phyloP scores from a whole-genome alignment of 2,888 invertebrate genomes.

The Trachelus stipa region DNA sequence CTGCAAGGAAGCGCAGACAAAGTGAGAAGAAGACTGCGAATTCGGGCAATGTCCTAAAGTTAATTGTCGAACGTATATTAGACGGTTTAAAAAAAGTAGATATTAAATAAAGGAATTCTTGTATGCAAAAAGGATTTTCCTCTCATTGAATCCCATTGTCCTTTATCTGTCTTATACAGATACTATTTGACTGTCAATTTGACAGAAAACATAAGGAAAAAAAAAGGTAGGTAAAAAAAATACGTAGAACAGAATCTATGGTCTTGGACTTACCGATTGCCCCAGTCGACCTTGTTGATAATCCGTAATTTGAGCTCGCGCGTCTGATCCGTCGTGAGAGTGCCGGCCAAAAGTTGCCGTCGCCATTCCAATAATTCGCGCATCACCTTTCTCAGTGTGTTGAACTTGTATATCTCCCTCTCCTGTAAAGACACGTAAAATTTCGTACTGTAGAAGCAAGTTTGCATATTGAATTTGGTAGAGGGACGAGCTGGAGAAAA shows the following conservation, averaged over 20 bases:
- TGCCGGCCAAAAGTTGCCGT: constrained; percentile 86
- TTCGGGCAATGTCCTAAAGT: constrained; percentile 39
- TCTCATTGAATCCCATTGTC: background rate
- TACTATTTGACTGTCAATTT: background rate
- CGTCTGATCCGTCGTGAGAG: constrained; percentile 92
- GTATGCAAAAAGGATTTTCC: constrained; percentile 20
- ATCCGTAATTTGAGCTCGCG: constrained; percentile 87
- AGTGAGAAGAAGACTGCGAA: constrained; percentile 56
- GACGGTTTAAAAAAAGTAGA: constrained; percentile 25
- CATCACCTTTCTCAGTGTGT: constrained; percentile 90
- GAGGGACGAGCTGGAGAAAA: background rate
- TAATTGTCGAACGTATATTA: background rate
- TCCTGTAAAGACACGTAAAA: constrained; percentile 69
- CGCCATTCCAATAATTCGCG: constrained; percentile 88
- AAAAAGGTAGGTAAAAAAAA: constrained; percentile 17
- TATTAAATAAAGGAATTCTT: constrained; percentile 29
- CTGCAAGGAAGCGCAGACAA: constrained; percentile 12
- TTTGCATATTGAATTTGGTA: constrained; percentile 9
- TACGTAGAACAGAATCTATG: constrained; percentile 25
- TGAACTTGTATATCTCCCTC: constrained; percentile 86
- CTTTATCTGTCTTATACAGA: background rate
- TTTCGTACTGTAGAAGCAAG: background rate
- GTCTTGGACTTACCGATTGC: constrained; percentile 83
- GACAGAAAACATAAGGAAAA: constrained; percentile 11
- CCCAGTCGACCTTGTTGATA: constrained; percentile 95